Percentiles rank a stretch among this genome's conserved stretches.
Conservation (phyloP, 1,140 invertebrate genomes). For the Microplitis mediator region DNA sequence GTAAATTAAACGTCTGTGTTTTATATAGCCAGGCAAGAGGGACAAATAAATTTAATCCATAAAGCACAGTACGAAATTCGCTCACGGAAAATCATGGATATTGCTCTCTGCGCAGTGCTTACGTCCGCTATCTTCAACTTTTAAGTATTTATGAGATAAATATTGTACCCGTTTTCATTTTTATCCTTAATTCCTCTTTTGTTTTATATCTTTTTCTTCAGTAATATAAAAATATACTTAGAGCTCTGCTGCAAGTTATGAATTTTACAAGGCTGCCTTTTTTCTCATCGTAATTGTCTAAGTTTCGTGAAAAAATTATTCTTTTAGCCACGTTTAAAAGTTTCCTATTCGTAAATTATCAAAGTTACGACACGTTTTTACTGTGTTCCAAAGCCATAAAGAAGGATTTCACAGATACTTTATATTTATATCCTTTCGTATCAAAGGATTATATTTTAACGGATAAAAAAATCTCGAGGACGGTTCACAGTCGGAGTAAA, state of each 20-base stretch:
- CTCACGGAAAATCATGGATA: slow-evolving; percentile 28
- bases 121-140: background rate
- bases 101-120: slow-evolving; percentile 3
- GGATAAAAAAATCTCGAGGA: background rate
- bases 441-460: background rate
- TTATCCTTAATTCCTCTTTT: no score
- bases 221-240: no score
- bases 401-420: background rate
- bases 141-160: background rate
- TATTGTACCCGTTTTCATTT: no score
- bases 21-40: background rate
- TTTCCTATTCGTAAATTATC: slow-evolving; percentile 52
- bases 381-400: background rate
- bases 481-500: no score
- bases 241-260: no score
- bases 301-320: slow-evolving; percentile 36
- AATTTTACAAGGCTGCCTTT: no score
- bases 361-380: background rate
- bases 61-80: background rate
- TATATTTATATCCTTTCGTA: background rate
- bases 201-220: no score
- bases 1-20: slow-evolving; percentile 12
- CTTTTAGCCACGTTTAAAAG: slow-evolving; percentile 32
- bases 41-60: slow-evolving; percentile 31
- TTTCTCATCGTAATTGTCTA: slow-evolving; percentile 42